Evolutionary conservation across 1,140 invertebrate species (phyloP), one percentile per base, ranked within the genome.

Genomic region (Dendrolimus punctatus): DNA sequence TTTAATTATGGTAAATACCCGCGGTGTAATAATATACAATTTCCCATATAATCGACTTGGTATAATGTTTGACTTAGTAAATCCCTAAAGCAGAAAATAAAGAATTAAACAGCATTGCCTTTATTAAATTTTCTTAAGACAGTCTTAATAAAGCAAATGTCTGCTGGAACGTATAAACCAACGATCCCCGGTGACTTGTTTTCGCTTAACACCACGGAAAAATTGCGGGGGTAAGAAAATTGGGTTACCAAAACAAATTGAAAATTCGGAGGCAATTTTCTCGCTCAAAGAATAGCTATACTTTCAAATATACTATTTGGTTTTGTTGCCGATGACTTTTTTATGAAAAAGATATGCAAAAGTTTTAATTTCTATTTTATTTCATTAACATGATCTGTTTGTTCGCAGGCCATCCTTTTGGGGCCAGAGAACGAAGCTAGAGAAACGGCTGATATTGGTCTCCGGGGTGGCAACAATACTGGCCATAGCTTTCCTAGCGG

Each of bases 371-470:
- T 23, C 23, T 23, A 23, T 23, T 23, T 23, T 23, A 23, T 23
- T 23, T 23, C 3, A 23, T 42, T n/a, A 42, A 6, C n/a, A 42
- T 7, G 6, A 7, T n/a, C 2, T 42, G 41, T 42, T 42, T 45
- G 43, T 62, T 87, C 85, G 6, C 80, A 96, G 94, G 87, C 94
- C 94, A 67, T 94, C 93, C 83, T 96, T 94, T 93, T 96, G 95
- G 95, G 92, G 92, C 61, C 90, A 94, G 58, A 88, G 95, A 60
- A 95, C 93, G 8, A 89, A 91, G 60, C 79, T 95, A 86, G 95
- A 96, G 85, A 89, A 94, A 62, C 89, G 91, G 45, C 82, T 96
- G 60, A 92, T 93, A 55, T 67, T 95, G 7, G 73, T 92, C 5
- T 89, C 91, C 40, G 87, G 89, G 37, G 88, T 93, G 52, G 88